Evolutionary conservation across 2,113 vertebrate genomes (phyloP).

Genomic region (Bungarus multicinctus): DNA sequence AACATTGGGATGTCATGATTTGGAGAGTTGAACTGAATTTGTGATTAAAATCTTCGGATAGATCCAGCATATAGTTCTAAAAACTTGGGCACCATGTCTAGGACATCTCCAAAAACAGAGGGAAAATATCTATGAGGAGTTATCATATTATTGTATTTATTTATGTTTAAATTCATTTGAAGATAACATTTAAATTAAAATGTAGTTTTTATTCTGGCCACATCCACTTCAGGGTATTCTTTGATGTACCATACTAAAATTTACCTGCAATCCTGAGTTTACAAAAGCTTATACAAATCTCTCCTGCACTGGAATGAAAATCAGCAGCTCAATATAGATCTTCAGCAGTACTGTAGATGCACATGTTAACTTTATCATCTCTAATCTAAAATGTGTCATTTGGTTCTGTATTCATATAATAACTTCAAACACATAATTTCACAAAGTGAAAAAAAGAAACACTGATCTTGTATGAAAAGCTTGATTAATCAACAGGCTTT

Average conservation of each 20-base stretch:
- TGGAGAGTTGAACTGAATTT: background rate
- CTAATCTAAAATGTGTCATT: background rate
- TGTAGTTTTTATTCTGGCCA: background rate
- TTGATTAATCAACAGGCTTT: background rate
- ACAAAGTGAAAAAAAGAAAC: background rate
- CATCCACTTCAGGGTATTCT: background rate
- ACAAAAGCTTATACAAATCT: background rate
- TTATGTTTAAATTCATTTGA: background rate
- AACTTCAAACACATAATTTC: background rate
- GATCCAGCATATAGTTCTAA: background rate
- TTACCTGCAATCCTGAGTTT: background rate
- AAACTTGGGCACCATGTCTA: background rate
- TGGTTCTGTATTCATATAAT: background rate
- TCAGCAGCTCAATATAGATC: background rate
- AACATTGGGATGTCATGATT: background rate
- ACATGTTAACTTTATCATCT: background rate
- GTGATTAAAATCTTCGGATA: background rate
- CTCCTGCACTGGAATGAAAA: background rate
- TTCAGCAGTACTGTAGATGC: too few relatives aligned
- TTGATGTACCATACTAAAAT: background rate
- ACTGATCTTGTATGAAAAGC: background rate
- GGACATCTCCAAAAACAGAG: background rate
- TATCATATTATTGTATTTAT: background rate
- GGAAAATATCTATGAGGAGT: background rate
- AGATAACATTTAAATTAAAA: background rate